A percentile compares a stretch with the other conserved stretches of the same genome.
phyloP scores from a whole-genome alignment of 1,140 invertebrate species.

The Reticulitermes speratus region DNA sequence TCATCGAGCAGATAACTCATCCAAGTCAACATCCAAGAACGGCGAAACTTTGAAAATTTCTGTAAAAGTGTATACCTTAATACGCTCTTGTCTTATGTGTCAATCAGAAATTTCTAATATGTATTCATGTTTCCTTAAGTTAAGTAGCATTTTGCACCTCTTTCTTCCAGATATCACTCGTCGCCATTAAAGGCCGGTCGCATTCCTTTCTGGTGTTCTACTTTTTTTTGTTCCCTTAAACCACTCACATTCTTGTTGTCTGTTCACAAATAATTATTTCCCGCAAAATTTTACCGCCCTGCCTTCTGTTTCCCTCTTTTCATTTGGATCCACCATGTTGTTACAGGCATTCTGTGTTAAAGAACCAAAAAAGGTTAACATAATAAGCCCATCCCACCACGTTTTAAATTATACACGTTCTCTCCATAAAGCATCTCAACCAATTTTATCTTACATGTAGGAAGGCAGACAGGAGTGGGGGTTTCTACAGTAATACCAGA shows the following conservation, averaged over 20 bases:
- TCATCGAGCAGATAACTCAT: too few species aligned
- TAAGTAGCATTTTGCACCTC: not conserved
- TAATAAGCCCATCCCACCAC: conserved; percentile 24
- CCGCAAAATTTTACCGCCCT: not conserved
- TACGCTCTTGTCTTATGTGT: too few species aligned
- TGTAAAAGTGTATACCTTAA: too few species aligned
- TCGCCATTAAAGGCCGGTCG: too few species aligned
- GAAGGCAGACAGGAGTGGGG: not conserved
- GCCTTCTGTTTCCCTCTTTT: not conserved
- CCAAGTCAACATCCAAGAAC: too few species aligned
- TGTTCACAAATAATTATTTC: not conserved
- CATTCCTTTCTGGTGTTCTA: not conserved
- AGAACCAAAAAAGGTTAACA: conserved; percentile 20
- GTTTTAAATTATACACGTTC: conserved; percentile 29
- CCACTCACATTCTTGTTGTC: not conserved
- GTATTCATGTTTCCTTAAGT: too few species aligned
- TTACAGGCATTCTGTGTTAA: not conserved
- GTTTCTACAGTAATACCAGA: conserved; percentile 23
- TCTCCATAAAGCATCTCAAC: conserved; percentile 24
- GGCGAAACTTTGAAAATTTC: too few species aligned
- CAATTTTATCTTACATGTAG: conserved; percentile 24
- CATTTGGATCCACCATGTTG: not conserved
- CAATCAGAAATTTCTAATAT: too few species aligned
- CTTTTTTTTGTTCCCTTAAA: not conserved
- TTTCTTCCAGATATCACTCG: not conserved